phyloP scores from a whole-genome alignment of 2,888 invertebrate species.

The Lithosia quadra region DNA sequence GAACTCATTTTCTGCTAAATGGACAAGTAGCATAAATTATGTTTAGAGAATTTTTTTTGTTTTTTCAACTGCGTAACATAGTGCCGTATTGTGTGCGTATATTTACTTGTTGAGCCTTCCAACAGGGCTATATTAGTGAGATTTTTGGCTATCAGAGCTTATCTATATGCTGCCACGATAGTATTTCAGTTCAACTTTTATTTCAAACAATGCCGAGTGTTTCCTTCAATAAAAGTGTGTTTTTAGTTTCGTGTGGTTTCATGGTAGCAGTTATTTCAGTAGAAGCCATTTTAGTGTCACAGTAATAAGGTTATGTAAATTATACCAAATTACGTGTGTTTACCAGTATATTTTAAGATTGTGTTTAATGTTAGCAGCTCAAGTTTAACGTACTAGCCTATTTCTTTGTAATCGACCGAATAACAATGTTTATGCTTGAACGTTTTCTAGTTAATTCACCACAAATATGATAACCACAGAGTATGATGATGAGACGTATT shows the following conservation, averaged over 20 bases:
- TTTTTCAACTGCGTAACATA: not conserved
- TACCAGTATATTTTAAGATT: conserved; percentile 9
- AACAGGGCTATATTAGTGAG: not conserved
- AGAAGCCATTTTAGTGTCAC: conserved; percentile 22
- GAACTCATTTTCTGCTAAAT: not conserved
- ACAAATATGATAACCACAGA: conserved; percentile 20
- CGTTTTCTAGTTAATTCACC: conserved; percentile 16
- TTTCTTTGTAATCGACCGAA: conserved; percentile 17
- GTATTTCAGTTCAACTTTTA: not conserved
- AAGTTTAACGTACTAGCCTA: conserved; percentile 13
- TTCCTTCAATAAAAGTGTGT: not conserved
- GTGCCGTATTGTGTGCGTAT: not conserved
- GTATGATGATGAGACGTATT: conserved; percentile 12
- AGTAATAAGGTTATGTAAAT: conserved; percentile 45
- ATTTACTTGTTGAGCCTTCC: not conserved
- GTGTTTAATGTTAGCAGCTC: conserved; percentile 10
- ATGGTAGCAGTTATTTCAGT: conserved; percentile 16
- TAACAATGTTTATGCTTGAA: not conserved
- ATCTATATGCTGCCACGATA: not conserved
- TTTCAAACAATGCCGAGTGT: not conserved
- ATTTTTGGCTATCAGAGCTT: not conserved
- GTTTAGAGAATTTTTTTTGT: not conserved
- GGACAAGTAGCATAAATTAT: not conserved
- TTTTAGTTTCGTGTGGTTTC: conserved; percentile 20
- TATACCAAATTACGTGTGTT: conserved; percentile 30